Base-by-base conservation (phyloP, 2,888 invertebrate genomes). In the Hylaea fasciaria region DNA sequence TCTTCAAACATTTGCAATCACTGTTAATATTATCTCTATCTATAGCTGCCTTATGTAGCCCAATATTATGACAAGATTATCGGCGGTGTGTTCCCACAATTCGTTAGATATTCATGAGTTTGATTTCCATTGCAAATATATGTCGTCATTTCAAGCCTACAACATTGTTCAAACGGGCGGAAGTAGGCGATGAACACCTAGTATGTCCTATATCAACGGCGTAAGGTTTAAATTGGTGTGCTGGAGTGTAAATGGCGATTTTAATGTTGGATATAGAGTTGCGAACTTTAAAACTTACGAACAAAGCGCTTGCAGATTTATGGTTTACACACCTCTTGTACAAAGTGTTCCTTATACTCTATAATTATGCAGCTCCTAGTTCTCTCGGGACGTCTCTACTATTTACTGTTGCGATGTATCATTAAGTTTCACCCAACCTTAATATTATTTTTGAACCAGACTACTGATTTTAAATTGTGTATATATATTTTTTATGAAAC, bases 101-200 rank as follows among this genome's bases (percentile, higher is more conserved):
- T 82, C 81, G 81, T 82, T 82, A 82, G 73, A 32, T 80, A 82
- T 82, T 81, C 81, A 82, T 81, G 81, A 82, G 77, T 56, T 65
- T 72, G 71, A 78, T 77, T 75, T 72, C 66, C 53, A 73, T 65
- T 57, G 66, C 72, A 78, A 78, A 80, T 75, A 77, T 78, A 52
- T 74, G 67, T 72, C 65, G 62, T 65, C 57, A 69, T 71, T 66
- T 62, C 57, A 37, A 52, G 66, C 65, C 65, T 59, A 62, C 58
- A 41, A 45, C 60, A 61, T 60, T 50, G 56, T 59, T 63, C 64
- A 60, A 55, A 68, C 59, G 44, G 17, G 41, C 35, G 50, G 41
- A 54, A 56, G 52, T 44, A 55, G 57, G 43, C 8, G 17, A 39
- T n/a, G 47, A 10, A 37, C 35, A 28, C 29, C 39, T 47, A 51